These are phyloP conservation scores for Pelecanus crispus DNA, from an alignment of 2,113 vertebrate species.

Conservation along the genomic window DNA sequence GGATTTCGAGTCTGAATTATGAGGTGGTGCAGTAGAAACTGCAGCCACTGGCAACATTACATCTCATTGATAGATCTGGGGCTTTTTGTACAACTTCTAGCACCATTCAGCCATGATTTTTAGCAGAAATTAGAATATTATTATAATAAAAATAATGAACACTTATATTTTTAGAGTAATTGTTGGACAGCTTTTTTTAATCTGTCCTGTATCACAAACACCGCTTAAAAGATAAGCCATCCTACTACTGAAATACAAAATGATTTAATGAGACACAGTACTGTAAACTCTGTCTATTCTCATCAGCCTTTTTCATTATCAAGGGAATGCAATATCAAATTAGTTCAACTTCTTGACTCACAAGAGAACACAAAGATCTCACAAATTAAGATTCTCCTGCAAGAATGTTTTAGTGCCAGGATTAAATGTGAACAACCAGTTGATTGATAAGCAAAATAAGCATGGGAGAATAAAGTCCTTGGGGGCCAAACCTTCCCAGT, in stretches of 20 bases:
- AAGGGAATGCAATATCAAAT: not conserved
- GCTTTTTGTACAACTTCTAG: not conserved
- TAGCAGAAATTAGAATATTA: not conserved
- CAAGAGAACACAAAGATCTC: not conserved
- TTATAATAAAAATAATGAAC: not conserved
- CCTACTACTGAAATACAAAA: not conserved
- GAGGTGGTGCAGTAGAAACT: not conserved
- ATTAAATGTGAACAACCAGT: not conserved
- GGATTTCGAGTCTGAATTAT: not conserved
- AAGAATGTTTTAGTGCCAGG: not conserved
- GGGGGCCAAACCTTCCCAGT: not conserved
- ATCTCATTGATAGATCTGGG: not conserved
- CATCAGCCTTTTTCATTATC: not conserved
- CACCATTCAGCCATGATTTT: not conserved
- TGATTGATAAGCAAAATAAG: slow-evolving; percentile 7
- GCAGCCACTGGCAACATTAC: not conserved
- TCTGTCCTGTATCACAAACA: not conserved
- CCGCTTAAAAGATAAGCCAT: not conserved
- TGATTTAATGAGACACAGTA: not conserved
- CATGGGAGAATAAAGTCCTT: not conserved
- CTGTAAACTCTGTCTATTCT: not conserved
- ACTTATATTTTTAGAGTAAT: not conserved
- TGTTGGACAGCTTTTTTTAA: not conserved
- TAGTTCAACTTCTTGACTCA: not conserved
- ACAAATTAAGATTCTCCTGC: not conserved